Evolutionary conservation across 2,888 invertebrate species (phyloP).

Genomic region (Drosophila mulleri): DNA sequence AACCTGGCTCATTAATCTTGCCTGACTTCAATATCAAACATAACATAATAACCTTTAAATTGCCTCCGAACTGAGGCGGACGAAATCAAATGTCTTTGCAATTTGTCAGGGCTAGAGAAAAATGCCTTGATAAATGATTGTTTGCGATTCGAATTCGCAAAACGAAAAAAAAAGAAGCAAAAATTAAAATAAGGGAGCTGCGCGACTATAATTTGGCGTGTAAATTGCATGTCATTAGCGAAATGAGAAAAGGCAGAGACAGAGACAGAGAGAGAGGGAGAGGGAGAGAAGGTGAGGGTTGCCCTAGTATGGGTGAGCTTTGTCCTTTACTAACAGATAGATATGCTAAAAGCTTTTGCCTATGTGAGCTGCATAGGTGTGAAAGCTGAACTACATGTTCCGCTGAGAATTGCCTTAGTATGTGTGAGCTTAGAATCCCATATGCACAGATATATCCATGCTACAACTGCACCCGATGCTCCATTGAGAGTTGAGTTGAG

Average conservation of each 20-base stretch:
- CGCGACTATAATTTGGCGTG: conserved; percentile 58
- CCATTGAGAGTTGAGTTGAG: too few relatives aligned
- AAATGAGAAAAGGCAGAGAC: conserved; percentile 18
- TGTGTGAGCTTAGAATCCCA: not conserved
- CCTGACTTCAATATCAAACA: conserved; percentile 60
- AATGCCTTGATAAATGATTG: conserved; percentile 69
- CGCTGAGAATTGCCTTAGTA: not conserved
- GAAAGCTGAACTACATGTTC: too few relatives aligned
- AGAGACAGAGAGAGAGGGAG: not conserved
- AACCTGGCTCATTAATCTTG: conserved; percentile 58
- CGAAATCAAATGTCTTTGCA: conserved; percentile 20
- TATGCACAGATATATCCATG: too few relatives aligned
- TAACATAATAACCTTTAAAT: conserved; percentile 66
- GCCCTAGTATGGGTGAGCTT: conserved; percentile 6
- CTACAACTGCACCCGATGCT: too few relatives aligned
- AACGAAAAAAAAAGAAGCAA: not conserved
- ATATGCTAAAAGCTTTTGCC: too few relatives aligned
- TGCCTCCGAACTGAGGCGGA: conserved; percentile 13
- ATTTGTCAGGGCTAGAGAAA: conserved; percentile 45
- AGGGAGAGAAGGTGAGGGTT: not conserved
- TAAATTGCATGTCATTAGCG: conserved; percentile 72
- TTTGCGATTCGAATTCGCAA: conserved; percentile 65
- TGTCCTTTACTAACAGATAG: not conserved
- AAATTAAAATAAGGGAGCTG: conserved; percentile 8
- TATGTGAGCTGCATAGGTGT: too few relatives aligned